phyloP scores from a whole-genome alignment of 2,797 vertebrate species.

The Tadarida brasiliensis region DNA sequence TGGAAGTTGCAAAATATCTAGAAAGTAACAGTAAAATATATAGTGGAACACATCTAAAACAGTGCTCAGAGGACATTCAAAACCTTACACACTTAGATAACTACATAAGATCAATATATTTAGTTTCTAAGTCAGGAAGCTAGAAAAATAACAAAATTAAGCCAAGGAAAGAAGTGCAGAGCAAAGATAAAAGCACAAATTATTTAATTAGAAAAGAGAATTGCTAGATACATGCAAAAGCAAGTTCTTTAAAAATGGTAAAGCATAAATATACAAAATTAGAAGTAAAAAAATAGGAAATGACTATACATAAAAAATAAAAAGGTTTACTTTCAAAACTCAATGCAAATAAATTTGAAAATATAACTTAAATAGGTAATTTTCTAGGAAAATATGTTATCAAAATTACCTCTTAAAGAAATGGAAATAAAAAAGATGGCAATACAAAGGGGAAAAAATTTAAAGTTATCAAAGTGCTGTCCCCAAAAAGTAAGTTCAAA shows the following conservation, averaged over 20 bases:
- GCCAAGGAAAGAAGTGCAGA: neutral
- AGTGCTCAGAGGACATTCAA: neutral
- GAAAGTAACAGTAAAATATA: neutral
- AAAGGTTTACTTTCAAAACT: neutral
- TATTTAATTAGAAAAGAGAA: neutral
- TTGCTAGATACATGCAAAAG: neutral
- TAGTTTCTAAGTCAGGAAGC: neutral
- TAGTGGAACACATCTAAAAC: neutral
- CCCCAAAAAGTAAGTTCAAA: neutral
- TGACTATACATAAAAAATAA: neutral
- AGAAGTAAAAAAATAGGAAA: neutral
- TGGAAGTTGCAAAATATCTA: neutral
- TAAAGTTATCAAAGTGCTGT: neutral
- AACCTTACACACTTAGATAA: neutral
- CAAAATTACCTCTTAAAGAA: neutral
- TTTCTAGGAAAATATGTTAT: slow-evolving; percentile 20
- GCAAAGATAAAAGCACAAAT: neutral
- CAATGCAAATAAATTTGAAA: slow-evolving; percentile 22
- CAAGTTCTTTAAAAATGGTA: neutral
- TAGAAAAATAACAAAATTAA: neutral
- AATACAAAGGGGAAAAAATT: neutral
- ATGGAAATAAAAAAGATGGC: neutral
- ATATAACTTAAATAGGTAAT: neutral
- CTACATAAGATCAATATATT: neutral
- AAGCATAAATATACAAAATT: neutral